A percentile compares a stretch with the other conserved stretches of the same genome.
These are phyloP conservation scores for Seriola aureovittata DNA, from an alignment of 2,113 vertebrate species.

Conservation along the genomic window DNA sequence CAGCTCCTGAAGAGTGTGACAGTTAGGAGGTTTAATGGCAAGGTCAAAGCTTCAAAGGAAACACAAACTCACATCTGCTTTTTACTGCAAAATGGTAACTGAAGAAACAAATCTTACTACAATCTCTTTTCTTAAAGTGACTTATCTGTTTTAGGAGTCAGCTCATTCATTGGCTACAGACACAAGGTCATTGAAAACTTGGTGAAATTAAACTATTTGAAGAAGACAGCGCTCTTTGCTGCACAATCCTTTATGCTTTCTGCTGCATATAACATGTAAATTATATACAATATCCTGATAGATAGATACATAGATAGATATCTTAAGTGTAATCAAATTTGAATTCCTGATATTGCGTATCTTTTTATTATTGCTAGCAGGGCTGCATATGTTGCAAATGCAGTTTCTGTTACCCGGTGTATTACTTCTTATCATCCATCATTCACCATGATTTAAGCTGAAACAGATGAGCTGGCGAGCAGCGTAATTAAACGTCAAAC, in stretches of 20 bases:
- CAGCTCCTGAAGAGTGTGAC: slow-evolving; percentile 43
- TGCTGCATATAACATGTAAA: not conserved
- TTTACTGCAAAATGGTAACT: slow-evolving; percentile 40
- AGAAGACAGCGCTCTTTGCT: not conserved
- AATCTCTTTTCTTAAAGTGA: slow-evolving; percentile 33
- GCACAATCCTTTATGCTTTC: not conserved
- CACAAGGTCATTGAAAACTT: slow-evolving; percentile 39
- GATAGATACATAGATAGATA: too few species aligned
- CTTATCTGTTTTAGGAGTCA: slow-evolving; percentile 51
- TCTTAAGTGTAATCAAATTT: not conserved
- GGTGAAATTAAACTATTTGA: not conserved
- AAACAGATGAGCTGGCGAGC: slow-evolving; percentile 39
- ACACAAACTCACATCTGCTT: slow-evolving; percentile 63
- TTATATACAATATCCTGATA: too few species aligned
- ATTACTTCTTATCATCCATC: slow-evolving; percentile 14
- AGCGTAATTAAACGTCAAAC: slow-evolving; percentile 52
- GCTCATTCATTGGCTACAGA: slow-evolving; percentile 11
- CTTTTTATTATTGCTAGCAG: not conserved
- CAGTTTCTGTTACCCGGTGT: not conserved
- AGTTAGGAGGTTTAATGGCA: slow-evolving; percentile 43
- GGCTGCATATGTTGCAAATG: not conserved
- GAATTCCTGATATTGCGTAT: not conserved
- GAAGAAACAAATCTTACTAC: slow-evolving; percentile 23
- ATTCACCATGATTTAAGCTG: not conserved
- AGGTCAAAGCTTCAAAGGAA: slow-evolving; percentile 70